Evolutionary conservation across 2,888 invertebrate genomes (phyloP), one percentile per base, ranked within the genome.

Genomic region (Hirtodrosophila cameraria): DNA sequence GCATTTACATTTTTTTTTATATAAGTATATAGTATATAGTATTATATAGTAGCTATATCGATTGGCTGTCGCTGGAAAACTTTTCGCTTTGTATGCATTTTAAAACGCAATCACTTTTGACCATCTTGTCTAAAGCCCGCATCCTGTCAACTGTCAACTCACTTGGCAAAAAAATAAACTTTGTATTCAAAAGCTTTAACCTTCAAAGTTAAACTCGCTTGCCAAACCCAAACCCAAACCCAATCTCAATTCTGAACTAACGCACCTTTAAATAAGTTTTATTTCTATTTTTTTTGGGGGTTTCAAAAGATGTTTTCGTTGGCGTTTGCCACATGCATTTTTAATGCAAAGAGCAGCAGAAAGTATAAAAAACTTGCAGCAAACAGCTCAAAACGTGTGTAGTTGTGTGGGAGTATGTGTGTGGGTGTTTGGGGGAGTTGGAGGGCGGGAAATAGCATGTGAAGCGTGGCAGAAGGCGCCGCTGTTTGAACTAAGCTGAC

Each of bases 311-410:
- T 27, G 23, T 41, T 15, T 13, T 13, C 20, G 25, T 3, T 36
- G 27, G 50, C 60, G 61, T 59, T 69, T 55, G 49, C 62, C 55
- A 60, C 49, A 78, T 80, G 81, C 80, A 84, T 84, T 84, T 81
- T 81, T 81, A 78, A 81, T 84, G 81, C 70, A 72, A 64, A 64
- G 57, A 43, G 41, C 49, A 68, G 57, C 50, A 59, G n/a, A n/a
- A n/a, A n/a, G n/a, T n/a, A n/a, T n/a, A n/a, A n/a, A 48, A 73
- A 62, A 62, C 42, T 72, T 58, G 49, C 48, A 23, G 39, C 52
- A 69, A 64, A 71, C 62, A 73, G 61, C 46, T 49, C 39, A 64
- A 55, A 64, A 53, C 65, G 43, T 48, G 38, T 48, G 33, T 18
- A 31, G 13, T 4, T n/a, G 30, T 25, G 27, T 5, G 6, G 25